Evolutionary conservation across 2,888 invertebrate species (phyloP).

Genomic region (Drosophila helvetica): DNA sequence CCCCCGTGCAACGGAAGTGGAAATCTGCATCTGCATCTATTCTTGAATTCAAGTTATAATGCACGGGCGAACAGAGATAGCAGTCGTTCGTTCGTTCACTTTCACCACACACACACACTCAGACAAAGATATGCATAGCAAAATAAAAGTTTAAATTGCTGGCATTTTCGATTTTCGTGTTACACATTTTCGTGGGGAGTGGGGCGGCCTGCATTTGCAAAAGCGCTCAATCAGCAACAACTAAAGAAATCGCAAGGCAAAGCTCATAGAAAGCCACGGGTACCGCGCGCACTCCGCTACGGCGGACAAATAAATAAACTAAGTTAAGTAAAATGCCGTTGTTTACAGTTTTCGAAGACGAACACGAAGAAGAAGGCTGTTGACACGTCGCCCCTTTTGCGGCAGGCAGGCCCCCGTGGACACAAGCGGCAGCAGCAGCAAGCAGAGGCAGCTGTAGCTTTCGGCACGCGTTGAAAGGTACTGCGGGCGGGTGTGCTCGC

Average conservation of each 20-base stretch:
- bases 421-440: conserved; percentile 18
- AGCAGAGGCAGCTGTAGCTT: conserved; percentile 33
- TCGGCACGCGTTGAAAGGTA: neutral
- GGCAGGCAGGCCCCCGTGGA: conserved; percentile 52
- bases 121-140: conserved; percentile 1
- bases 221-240: conserved; percentile 53
- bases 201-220: conserved; percentile 53
- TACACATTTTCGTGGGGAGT: conserved; percentile 31
- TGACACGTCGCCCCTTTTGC: conserved; percentile 74
- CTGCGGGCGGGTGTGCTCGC: neutral
- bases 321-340: conserved; percentile 57
- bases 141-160: conserved; percentile 62
- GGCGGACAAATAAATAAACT: conserved; percentile 19
- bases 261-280: conserved; percentile 14
- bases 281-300: conserved; percentile 7
- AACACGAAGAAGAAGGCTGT: conserved; percentile 31
- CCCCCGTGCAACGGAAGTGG: neutral
- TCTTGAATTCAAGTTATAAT: conserved; percentile 56
- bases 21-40: neutral
- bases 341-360: conserved; percentile 67
- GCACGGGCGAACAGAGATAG: conserved; percentile 13
- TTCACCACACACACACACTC: conserved; percentile 59
- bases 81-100: conserved; percentile 59
- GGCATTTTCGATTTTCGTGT: conserved; percentile 52
- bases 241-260: conserved; percentile 12